Evolutionary conservation across 1,140 invertebrate species (phyloP), one percentile per base, ranked within the genome.

Genomic region (Drosophila sproati): DNA sequence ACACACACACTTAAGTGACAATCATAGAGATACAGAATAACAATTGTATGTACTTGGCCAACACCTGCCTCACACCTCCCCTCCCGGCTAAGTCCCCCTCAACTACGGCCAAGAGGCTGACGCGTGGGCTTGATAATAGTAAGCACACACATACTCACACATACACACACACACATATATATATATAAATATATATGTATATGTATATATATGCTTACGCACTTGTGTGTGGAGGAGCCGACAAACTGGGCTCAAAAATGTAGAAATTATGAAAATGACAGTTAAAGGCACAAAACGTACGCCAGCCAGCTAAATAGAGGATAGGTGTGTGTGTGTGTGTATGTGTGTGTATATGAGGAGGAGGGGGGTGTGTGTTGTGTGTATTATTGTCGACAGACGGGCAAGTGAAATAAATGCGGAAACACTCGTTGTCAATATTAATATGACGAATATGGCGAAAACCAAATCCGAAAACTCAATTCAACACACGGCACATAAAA

Each of bases 391-490:
- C 63, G 45, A 57, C 72, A 79, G 76, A 78, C 77, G 70, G 62
- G 69, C 77, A 81, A 86, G 80, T 87, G 20, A 20, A 88, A 87
- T 87, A 87, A 87, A 87, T 87, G 82, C 82, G 82, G 82, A 87
- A 87, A 87, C 82, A 87, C 82, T 87, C 85, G 82, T 87, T 88
- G 82, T 87, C 82, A 87, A 87, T 87, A 87, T 87, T 87, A 87
- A 87, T 87, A 87, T 88, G 82, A 85, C 82, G 82, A 86, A 87
- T 87, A 88, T 87, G 83, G 83, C 83, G 88, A 87, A 20, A 88
- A 88, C 83, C 82, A 87, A 87, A 87, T 87, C 83, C 66, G 82
- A 87, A 87, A 76, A 87, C 82, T 87, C 82, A 85, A 85, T 86
- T 86, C 82, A 87, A 87, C 69, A 85, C 82, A 86, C 83, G 73